phyloP scores from a whole-genome alignment of 2,888 invertebrate species.

The Hylaea fasciaria region DNA sequence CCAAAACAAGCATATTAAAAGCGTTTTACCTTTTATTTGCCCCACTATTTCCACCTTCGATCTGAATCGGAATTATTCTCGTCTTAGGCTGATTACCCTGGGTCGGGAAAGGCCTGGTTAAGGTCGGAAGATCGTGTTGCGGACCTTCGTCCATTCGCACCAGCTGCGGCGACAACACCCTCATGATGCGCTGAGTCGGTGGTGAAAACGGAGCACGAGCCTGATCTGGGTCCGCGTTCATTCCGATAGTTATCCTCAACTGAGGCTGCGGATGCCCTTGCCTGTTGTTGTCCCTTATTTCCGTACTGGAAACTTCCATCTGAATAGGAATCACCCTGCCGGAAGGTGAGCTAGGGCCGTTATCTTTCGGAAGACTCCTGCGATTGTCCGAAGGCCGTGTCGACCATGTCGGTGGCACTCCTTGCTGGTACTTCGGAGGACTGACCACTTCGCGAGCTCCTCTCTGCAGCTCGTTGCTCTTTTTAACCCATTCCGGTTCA shows the following conservation, averaged over 20 bases:
- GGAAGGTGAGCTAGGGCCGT: conserved; percentile 60
- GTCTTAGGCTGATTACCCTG: conserved; percentile 77
- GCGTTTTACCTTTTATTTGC: conserved; percentile 71
- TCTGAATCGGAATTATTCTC: conserved; percentile 86
- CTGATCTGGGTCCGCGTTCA: conserved; percentile 65
- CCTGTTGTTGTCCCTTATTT: conserved; percentile 63
- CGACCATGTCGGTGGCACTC: conserved; percentile 76
- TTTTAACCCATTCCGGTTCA: conserved; percentile 79
- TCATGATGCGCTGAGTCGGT: conserved; percentile 82
- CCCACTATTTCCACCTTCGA: conserved; percentile 79
- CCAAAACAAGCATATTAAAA: background rate
- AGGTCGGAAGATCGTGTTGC: conserved; percentile 70
- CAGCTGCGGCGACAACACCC: conserved; percentile 80
- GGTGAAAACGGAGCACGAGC: conserved; percentile 68
- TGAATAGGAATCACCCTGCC: conserved; percentile 87
- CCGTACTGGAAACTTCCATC: conserved; percentile 83
- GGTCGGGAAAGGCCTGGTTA: conserved; percentile 67
- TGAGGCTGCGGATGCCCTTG: conserved; percentile 67
- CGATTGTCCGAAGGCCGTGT: conserved; percentile 78
- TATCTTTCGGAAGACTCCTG: conserved; percentile 74
- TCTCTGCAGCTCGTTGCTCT: conserved; percentile 75
- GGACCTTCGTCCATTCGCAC: conserved; percentile 76
- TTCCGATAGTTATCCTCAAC: conserved; percentile 77
- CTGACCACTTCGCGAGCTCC: conserved; percentile 72
- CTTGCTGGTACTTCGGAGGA: conserved; percentile 76